Conservation (phyloP, 2,113 vertebrate species). For the Hystrix cristata region DNA sequence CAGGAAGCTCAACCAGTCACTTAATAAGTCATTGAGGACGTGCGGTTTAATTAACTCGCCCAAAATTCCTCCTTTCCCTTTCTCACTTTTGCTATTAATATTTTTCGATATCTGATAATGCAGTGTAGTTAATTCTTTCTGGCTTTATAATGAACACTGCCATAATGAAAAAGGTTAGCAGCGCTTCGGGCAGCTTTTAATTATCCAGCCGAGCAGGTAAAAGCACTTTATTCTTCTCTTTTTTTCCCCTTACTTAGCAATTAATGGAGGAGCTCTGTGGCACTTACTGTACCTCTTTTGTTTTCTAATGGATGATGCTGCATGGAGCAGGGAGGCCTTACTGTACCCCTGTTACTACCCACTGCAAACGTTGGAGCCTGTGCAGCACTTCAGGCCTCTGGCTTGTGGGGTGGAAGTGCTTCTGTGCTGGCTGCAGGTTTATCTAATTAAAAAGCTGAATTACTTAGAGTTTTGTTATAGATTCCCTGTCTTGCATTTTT, state of each 20-base stretch:
- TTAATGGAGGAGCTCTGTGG: conserved; percentile 61
- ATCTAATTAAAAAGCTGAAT: conserved; percentile 53
- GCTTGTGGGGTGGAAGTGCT: background rate
- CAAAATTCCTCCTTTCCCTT: conserved; percentile 85
- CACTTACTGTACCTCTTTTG: conserved; percentile 73
- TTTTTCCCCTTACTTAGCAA: conserved; percentile 56
- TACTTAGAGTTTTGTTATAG: conserved; percentile 36
- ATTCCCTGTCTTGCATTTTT: conserved; percentile 29
- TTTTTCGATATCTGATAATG: conserved; percentile 88
- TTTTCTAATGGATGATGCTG: conserved; percentile 62
- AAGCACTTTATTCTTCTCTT: conserved; percentile 78
- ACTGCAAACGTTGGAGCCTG: accelerated
- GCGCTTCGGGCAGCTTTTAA: conserved; percentile 87
- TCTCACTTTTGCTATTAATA: conserved; percentile 87
- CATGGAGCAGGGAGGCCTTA: background rate
- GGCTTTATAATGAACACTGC: conserved; percentile 87
- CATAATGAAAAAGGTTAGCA: conserved; percentile 84
- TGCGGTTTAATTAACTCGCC: conserved; percentile 88
- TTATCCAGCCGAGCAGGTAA: conserved; percentile 85
- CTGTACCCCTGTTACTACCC: conserved; percentile 32
- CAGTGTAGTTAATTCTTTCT: conserved; percentile 88
- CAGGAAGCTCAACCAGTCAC: conserved; percentile 81
- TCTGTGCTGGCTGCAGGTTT: conserved; percentile 23
- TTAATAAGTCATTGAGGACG: conserved; percentile 83
- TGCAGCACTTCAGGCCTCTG: background rate